Evolutionary conservation across 2,797 vertebrate species (phyloP).

Genomic region (Fistularia tabacaria): DNA sequence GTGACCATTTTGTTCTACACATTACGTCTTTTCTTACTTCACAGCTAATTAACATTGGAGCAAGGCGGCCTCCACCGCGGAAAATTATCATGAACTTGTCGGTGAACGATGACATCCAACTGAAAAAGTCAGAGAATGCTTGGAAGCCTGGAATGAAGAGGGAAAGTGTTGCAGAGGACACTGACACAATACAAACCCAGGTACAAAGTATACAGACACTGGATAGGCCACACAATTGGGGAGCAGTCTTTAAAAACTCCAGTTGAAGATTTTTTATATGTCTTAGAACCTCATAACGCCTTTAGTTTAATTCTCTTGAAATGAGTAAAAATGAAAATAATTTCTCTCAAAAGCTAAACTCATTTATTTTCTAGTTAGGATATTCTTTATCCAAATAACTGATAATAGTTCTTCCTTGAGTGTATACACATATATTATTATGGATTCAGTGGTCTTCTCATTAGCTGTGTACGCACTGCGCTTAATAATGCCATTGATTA

Average conservation of each 20-base stretch:
- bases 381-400: too few relatives aligned
- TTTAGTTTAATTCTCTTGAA: too few relatives aligned
- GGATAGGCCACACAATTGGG: background rate
- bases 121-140: constrained; percentile 93
- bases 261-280: too few relatives aligned
- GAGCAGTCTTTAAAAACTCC: too few relatives aligned
- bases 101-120: constrained; percentile 87
- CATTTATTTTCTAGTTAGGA: too few relatives aligned
- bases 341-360: too few relatives aligned
- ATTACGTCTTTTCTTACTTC: background rate
- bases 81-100: constrained; percentile 94
- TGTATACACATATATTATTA: too few relatives aligned
- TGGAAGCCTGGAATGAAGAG: constrained; percentile 94
- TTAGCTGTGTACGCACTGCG: too few relatives aligned
- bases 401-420: too few relatives aligned
- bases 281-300: too few relatives aligned
- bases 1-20: background rate
- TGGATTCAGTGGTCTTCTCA: too few relatives aligned
- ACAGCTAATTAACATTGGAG: constrained; percentile 72
- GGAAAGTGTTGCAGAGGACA: constrained; percentile 75
- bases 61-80: constrained; percentile 77
- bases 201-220: constrained; percentile 53
- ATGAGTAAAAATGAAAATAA: too few relatives aligned
- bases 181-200: constrained; percentile 78
- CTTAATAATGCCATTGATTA: background rate